Base-by-base conservation (phyloP, 1,140 invertebrate species). In the Trissolcus basalis region DNA sequence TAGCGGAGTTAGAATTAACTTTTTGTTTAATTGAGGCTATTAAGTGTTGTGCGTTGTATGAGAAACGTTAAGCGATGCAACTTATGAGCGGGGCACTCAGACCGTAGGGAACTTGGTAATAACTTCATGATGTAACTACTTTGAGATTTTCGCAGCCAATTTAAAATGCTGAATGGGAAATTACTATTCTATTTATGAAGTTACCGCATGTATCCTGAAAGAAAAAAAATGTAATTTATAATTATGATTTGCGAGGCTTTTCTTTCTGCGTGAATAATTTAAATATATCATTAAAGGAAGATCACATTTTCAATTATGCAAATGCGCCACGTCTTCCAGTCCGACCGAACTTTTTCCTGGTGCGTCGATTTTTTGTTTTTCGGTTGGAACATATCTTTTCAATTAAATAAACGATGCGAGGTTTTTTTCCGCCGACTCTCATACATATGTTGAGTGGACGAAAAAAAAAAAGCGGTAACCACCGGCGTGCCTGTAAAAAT, bases 41-140 rank as follows among this genome's bases (percentile, higher is more conserved):
- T 72, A 64, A 41, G 64, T 33, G 35, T 58, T 45, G 61, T 53
- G 35, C 53, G 53, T 47, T 59, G 51, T 72, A 59, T 59, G 54
- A 33, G 54, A 64, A 56, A 72, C 69, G 48, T 64, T 63, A 64
- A 63, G 9, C 51, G 68, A 63, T 58, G 53, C 36, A 71, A 63
- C 59, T 51, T 71, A 71, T 58, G 68, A 63, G 59, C 63, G 51
- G 63, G 53, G 63, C 36, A 61, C 63, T 51, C 68, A 56, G 43
- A 56, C 43, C 49, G 32, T 41, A 43, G 32, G 39, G 19, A 60
- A 49, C 51, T 47, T 55, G 58, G 58, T 63, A 71, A 71, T 71
- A 71, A 71, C 51, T 63, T 63, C 59, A 53, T 63, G 53, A 71
- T 71, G 32, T 71, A 71, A 71, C 51, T 64, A 64, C 68, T 54